phyloP scores from a whole-genome alignment of 2,888 invertebrate species.

The Epirrhoe alternata region DNA sequence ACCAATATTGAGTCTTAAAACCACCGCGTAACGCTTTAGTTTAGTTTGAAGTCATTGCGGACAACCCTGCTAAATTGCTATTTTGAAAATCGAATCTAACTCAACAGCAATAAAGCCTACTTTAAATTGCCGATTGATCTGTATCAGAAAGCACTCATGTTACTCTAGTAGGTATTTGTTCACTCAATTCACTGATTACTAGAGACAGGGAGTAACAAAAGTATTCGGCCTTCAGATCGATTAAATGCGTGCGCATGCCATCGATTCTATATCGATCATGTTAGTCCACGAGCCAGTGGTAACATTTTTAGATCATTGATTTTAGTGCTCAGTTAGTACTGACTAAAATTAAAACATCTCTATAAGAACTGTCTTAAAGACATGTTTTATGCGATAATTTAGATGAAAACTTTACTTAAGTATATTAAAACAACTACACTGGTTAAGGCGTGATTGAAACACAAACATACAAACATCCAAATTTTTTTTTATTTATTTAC shows the following conservation, averaged over 20 bases:
- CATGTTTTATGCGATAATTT: no score
- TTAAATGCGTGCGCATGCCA: slow-evolving; percentile 56
- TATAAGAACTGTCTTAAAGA: no score
- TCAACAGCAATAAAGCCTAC: not conserved
- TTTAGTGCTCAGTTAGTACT: no score
- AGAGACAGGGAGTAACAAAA: slow-evolving; percentile 48
- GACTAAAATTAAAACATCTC: no score
- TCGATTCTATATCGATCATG: slow-evolving; percentile 64
- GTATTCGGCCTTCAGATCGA: slow-evolving; percentile 58
- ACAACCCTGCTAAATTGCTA: slow-evolving; percentile 1
- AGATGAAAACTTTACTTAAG: no score
- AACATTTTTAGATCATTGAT: not conserved
- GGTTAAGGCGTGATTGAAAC: no score
- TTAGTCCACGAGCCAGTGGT: slow-evolving; percentile 28
- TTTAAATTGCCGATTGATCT: not conserved
- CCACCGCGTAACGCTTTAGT: not conserved
- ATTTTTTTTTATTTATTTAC: no score
- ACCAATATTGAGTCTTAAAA: slow-evolving; percentile 5
- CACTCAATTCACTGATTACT: slow-evolving; percentile 52
- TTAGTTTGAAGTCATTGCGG: not conserved
- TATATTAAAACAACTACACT: no score
- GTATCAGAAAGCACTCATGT: not conserved
- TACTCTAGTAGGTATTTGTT: slow-evolving; percentile 33
- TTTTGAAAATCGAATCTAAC: slow-evolving; percentile 2
- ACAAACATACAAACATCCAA: no score